A percentile compares a stretch with the other conserved stretches of the same genome.
Evolutionary conservation across 2,113 vertebrate genomes (phyloP).

Genomic region (Emydocephalus ijimae): DNA sequence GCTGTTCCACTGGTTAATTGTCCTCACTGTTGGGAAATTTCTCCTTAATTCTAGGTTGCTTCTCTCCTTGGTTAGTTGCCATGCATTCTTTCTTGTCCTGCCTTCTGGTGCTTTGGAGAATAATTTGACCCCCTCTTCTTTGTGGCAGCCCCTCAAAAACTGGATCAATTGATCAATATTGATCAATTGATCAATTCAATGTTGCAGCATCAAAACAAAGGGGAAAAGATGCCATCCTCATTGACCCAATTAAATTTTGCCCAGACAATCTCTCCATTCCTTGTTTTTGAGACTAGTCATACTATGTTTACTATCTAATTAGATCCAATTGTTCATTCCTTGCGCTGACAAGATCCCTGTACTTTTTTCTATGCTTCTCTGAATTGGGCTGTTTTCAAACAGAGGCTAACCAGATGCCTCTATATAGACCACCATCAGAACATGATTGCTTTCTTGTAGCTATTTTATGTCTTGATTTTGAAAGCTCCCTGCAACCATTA

Average conservation of each 20-base stretch:
- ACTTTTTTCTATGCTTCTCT: background rate
- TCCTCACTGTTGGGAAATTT: too few species aligned
- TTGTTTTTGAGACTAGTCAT: background rate
- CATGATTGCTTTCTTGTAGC: background rate
- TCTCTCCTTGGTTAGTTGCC: too few species aligned
- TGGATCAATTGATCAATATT: too few species aligned
- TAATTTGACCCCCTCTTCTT: too few species aligned
- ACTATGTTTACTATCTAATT: background rate
- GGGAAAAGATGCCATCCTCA: background rate
- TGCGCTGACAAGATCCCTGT: background rate
- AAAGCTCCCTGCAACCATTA: background rate
- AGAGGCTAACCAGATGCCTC: background rate
- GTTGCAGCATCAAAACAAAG: background rate
- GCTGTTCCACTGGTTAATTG: too few species aligned
- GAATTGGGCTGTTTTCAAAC: background rate
- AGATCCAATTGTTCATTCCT: background rate
- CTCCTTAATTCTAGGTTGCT: too few species aligned
- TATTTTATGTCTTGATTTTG: background rate
- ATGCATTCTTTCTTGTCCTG: too few species aligned
- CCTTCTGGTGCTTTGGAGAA: too few species aligned
- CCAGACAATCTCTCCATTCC: background rate
- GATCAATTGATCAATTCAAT: background rate
- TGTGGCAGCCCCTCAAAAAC: too few species aligned
- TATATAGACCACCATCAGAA: background rate
- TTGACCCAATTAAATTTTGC: background rate